Evolutionary conservation across 2,797 vertebrate species (phyloP), one percentile per base, ranked within the genome.

Genomic region (Phoebastria nigripes): DNA sequence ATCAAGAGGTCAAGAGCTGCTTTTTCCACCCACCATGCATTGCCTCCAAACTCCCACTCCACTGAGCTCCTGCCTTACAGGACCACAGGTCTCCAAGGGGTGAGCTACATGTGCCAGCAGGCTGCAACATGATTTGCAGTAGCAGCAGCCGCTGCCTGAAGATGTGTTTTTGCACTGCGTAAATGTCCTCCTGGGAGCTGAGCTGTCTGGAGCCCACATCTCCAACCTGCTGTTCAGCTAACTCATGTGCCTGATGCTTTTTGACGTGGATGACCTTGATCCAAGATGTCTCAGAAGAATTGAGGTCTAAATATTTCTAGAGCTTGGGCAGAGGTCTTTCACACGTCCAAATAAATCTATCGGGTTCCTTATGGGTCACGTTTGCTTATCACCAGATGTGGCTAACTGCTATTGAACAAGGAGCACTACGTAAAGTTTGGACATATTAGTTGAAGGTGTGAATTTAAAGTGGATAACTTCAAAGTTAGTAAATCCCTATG

Each of bases 391-490:
- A 73, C 35, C 74, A 80, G 74, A 24, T 28, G 61, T 28, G 56
- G 17, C 46, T 54, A 78, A 61, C 14, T 1, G 0, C 46, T 31
- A 1, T 37, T 70, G 47, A 37, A 47, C 5, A 8, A 58, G 37
- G 18, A 90, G 2, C 8, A 2, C 35, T 2, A 37, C 18, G 39
- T 37, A 21, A 82, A 77, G n/a, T n/a, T 51, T 31, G 69, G 35
- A 33, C 15, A 1, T 6, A 18, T 15, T 29, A 55, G 46, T 3
- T 51, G 29, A 63, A 82, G 81, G 63, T 66, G 82, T 9, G 63
- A 88, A 80, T 93, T 71, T 81, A n/a, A 90, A 80, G 47, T 3
- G 9, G 28, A 19, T 74, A 88, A n/a, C 49, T 91, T 80, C 46
- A 37, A 87, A 91, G 65, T 71, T 52, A 26, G 56, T 41, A 94